phyloP scores from a whole-genome alignment of 2,888 invertebrate genomes.

The Lasioglossum villosulum region DNA sequence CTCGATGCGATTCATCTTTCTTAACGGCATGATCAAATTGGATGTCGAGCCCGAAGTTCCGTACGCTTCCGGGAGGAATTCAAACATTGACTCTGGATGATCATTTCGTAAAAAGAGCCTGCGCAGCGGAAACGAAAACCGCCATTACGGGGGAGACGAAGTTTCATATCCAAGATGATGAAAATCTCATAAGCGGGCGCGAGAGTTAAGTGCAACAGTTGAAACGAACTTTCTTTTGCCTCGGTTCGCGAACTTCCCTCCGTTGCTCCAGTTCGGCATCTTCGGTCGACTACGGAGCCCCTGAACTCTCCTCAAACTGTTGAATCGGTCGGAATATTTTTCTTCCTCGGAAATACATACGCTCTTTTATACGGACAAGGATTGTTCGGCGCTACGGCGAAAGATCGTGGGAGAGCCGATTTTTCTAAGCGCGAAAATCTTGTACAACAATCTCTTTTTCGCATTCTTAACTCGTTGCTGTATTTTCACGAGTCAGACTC shows the following conservation, averaged over 20 bases:
- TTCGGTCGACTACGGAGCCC: not conserved
- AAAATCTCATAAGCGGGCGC: constrained; percentile 54
- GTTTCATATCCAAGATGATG: constrained; percentile 57
- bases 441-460: not conserved
- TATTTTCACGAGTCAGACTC: too few species aligned
- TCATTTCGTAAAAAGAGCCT: constrained; percentile 4
- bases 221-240: constrained; percentile 56
- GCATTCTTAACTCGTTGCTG: not conserved
- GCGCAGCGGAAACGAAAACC: constrained; percentile 8
- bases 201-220: constrained; percentile 58
- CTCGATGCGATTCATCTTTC: not conserved
- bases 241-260: constrained; percentile 35
- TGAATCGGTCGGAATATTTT: constrained; percentile 33
- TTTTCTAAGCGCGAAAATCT: not conserved
- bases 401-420: not conserved
- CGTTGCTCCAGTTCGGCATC: constrained; percentile 34
- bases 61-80: not conserved
- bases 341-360: not conserved
- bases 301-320: constrained; percentile 32
- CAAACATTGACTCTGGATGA: constrained; percentile 21
- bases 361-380: not conserved
- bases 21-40: not conserved
- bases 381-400: not conserved
- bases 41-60: not conserved
- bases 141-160: constrained; percentile 20